Evolutionary conservation across 2,888 invertebrate genomes (phyloP).

Genomic region (Amphipoea oculea): DNA sequence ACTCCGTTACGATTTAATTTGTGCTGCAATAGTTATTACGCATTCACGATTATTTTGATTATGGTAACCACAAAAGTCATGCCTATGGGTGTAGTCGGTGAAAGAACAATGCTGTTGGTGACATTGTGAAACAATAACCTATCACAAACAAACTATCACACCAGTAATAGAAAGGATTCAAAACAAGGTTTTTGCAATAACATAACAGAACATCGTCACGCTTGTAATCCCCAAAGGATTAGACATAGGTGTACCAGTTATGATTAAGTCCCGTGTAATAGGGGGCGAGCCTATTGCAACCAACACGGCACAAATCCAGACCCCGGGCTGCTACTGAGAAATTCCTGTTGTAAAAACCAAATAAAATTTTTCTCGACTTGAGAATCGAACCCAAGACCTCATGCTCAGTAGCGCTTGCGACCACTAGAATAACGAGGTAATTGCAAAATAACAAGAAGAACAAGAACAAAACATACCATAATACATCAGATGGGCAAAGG

Average conservation of each 20-base stretch:
- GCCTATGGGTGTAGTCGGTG: conserved; percentile 3
- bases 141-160: not conserved
- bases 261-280: not conserved
- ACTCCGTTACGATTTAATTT: conserved; percentile 70
- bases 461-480: not conserved
- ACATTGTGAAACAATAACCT: conserved; percentile 17
- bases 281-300: too few relatives aligned
- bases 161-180: not conserved
- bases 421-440: not conserved
- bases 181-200: not conserved
- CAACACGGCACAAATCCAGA: not conserved
- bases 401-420: not conserved
- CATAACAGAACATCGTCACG: too few relatives aligned
- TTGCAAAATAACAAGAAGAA: not conserved
- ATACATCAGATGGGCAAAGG: not conserved
- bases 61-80: conserved; percentile 22
- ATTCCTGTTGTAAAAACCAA: not conserved
- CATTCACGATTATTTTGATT: conserved; percentile 48
- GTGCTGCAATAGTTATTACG: conserved; percentile 58
- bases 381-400: not conserved
- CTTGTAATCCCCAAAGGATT: too few relatives aligned
- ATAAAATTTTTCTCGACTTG: not conserved
- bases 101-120: conserved; percentile 18
- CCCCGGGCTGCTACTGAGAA: too few relatives aligned
- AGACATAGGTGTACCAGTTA: not conserved